These are phyloP conservation scores for Amblyraja radiata DNA, from an alignment of 2,797 vertebrate genomes.

Conservation along the genomic window DNA sequence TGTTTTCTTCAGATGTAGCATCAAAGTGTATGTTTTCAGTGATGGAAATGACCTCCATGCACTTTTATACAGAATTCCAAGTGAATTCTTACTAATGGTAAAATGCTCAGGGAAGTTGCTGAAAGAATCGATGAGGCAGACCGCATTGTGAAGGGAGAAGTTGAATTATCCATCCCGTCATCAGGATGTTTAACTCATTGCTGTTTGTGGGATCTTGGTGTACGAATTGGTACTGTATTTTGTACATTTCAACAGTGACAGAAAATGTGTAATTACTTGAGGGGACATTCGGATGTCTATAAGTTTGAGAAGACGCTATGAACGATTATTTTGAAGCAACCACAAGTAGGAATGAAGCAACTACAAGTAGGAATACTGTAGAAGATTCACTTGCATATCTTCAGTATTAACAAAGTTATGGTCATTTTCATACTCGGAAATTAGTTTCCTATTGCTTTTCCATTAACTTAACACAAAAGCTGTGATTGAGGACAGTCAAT, in stretches of 20 bases:
- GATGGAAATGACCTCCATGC: neutral
- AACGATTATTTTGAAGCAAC: neutral
- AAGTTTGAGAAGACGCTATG: neutral
- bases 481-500: too few species aligned
- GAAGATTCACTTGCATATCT: too few species aligned
- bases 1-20: neutral
- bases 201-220: neutral
- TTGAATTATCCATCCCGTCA: neutral
- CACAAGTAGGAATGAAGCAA: too few species aligned
- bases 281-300: neutral
- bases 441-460: too few species aligned
- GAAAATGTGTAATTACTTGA: neutral
- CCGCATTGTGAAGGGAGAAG: neutral
- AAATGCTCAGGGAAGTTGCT: neutral
- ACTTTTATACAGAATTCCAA: neutral
- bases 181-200: neutral
- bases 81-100: neutral
- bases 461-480: too few species aligned
- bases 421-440: too few species aligned
- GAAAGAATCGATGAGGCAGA: neutral
- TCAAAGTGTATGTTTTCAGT: too few species aligned
- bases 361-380: too few species aligned
- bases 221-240: neutral
- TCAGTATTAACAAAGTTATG: too few species aligned
- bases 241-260: neutral